Base-by-base conservation (phyloP, 2,113 vertebrate species). In the Columbina picui region DNA sequence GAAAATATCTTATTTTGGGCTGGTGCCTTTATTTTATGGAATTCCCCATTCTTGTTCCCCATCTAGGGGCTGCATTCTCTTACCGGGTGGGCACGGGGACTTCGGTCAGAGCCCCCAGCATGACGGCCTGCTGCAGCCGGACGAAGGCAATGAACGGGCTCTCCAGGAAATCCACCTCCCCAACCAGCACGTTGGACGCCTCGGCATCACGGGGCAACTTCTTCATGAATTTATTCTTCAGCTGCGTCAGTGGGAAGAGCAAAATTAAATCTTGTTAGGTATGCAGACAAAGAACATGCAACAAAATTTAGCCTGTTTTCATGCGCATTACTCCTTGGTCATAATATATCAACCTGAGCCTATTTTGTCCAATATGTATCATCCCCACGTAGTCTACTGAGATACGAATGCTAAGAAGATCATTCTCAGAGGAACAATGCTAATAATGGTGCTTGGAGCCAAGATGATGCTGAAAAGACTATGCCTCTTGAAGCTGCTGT, bases 151-250 rank as follows among this genome's bases (percentile, higher is more conserved):
- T 99, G 94, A 99, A 99, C 2, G 99, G 99, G 3, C 94, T 57
- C 56, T 99, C 99, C 97, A 99, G 97, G 97, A 99, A 99, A 94
- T 99, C 99, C 5, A 99, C 99, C 95, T 99, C 99, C 76, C 99
- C 99, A 6, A 99, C 99, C 83, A 99, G 98, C 73, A 99, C 99
- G 0, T 99, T 99, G 96, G 99, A 99, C 83, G 99, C 99, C 97
- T 99, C 99, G 0, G 99, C 99, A 8, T 99, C 99, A 77, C 99
- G 99, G 16, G 99, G 99, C 94, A 99, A 94, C 49, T 99, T 99
- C 98, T 99, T 99, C 99, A 99, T 99, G 96, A 99, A 99, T 94
- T 99, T 99, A 92, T 99, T 99, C 98, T 99, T 99, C 95, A 99
- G 97, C 99, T 99, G 84, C 55, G 75, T 38, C 30, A 96, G 36